Evolutionary conservation across 2,797 vertebrate species (phyloP).

Genomic region (Chromis chromis): DNA sequence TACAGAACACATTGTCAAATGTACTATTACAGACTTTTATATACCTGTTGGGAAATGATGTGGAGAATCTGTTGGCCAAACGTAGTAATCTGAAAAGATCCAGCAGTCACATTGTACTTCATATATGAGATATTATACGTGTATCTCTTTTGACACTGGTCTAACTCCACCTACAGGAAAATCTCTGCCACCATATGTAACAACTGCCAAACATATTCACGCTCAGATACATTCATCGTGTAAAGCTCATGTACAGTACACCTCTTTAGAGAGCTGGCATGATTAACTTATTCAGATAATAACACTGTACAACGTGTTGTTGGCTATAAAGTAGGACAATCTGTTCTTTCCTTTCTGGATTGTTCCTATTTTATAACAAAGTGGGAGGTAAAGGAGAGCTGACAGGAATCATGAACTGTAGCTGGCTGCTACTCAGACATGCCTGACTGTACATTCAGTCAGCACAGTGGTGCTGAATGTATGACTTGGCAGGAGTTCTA

Average conservation of each 20-base stretch:
- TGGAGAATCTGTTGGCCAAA: neutral
- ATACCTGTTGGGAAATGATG: neutral
- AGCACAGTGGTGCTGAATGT: neutral
- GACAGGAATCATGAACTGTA: constrained; percentile 35
- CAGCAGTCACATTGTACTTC: no score
- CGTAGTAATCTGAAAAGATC: no score
- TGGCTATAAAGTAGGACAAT: constrained; percentile 49
- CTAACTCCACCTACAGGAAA: no score
- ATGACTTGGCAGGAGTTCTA: neutral
- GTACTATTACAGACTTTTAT: no score
- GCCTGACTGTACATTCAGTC: constrained; percentile 18
- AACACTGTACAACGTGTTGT: constrained; percentile 25
- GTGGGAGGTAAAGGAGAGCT: constrained; percentile 45
- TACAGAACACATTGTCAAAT: no score
- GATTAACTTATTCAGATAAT: constrained; percentile 27
- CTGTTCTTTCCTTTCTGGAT: constrained; percentile 37
- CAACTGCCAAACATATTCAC: neutral
- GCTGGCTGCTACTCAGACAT: constrained; percentile 25
- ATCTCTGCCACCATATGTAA: no score
- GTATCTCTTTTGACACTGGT: no score
- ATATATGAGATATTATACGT: no score
- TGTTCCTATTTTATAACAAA: constrained; percentile 52
- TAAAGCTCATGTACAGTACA: neutral
- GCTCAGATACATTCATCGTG: neutral
- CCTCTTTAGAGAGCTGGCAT: neutral